Evolutionary conservation across 2,888 invertebrate species (phyloP).

Genomic region (Papilio protenor): DNA sequence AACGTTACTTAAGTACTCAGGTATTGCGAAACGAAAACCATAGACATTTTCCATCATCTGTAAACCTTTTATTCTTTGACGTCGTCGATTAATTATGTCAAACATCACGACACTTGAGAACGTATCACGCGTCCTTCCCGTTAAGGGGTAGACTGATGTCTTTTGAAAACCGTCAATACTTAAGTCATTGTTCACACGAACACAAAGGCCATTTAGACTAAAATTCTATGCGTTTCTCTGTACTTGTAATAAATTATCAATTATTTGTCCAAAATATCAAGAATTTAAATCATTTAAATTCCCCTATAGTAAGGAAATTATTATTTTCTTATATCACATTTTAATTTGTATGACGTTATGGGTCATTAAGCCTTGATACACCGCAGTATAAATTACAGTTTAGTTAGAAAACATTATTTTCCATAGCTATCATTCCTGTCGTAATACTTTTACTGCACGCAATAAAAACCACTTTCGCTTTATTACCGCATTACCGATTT

Average conservation of each 20-base stretch:
- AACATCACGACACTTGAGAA: background rate
- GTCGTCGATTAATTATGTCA: slow-evolving; percentile 17
- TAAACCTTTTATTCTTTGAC: slow-evolving; percentile 20
- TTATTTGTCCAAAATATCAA: background rate
- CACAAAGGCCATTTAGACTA: background rate
- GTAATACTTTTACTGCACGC: slow-evolving; percentile 16
- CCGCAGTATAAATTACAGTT: background rate
- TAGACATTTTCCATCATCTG: slow-evolving; percentile 7
- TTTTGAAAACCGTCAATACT: slow-evolving; percentile 12
- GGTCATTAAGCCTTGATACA: background rate
- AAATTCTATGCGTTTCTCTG: background rate
- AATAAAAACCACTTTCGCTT: slow-evolving; percentile 31
- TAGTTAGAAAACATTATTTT: slow-evolving; percentile 14
- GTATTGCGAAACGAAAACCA: background rate
- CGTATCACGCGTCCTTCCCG: background rate
- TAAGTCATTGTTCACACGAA: background rate
- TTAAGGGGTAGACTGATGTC: slow-evolving; percentile 2
- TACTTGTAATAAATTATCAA: background rate
- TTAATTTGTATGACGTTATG: background rate
- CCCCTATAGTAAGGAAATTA: background rate
- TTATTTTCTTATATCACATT: background rate
- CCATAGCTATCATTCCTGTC: slow-evolving; percentile 8
- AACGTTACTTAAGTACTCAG: background rate
- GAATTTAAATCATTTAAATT: background rate
- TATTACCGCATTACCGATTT: slow-evolving; percentile 27